phyloP scores from a whole-genome alignment of 2,888 invertebrate species.

The Apamea anceps region DNA sequence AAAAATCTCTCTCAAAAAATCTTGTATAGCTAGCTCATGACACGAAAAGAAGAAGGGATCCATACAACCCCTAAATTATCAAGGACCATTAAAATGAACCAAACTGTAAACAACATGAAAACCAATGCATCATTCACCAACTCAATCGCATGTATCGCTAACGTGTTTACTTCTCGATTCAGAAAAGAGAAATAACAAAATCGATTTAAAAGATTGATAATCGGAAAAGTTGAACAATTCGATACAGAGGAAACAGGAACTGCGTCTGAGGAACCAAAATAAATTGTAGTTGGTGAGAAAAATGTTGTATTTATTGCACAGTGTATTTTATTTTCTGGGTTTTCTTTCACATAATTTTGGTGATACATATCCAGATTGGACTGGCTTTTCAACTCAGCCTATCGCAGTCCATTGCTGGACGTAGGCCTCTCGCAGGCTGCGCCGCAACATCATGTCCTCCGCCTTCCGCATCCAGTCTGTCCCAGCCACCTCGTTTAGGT shows the following conservation, averaged over 20 bases:
- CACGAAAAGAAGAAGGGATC: neutral
- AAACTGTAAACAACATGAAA: conserved; percentile 2
- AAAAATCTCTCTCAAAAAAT: no score
- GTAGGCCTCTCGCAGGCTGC: no score
- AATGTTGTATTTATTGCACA: conserved; percentile 26
- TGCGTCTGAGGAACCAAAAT: conserved; percentile 24
- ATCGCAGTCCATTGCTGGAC: no score
- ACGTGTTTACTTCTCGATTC: conserved; percentile 28
- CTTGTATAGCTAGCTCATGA: neutral
- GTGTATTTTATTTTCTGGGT: conserved; percentile 12
- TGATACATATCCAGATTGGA: neutral
- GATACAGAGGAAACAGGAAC: conserved; percentile 37
- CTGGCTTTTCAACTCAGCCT: no score
- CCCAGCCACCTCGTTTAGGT: no score
- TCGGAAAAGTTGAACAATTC: conserved; percentile 39
- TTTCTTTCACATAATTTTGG: neutral
- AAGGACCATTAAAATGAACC: neutral
- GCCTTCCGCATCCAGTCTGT: no score
- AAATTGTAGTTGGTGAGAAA: conserved; percentile 39
- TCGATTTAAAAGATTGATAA: conserved; percentile 54
- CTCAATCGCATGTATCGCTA: conserved; percentile 33
- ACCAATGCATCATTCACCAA: neutral
- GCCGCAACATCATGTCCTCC: no score
- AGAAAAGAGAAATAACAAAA: conserved; percentile 39
- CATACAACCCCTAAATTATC: neutral